A percentile compares a stretch with the other conserved stretches of the same genome.
Conservation (phyloP, 1,140 invertebrate genomes). For the Hermetia illucens region DNA sequence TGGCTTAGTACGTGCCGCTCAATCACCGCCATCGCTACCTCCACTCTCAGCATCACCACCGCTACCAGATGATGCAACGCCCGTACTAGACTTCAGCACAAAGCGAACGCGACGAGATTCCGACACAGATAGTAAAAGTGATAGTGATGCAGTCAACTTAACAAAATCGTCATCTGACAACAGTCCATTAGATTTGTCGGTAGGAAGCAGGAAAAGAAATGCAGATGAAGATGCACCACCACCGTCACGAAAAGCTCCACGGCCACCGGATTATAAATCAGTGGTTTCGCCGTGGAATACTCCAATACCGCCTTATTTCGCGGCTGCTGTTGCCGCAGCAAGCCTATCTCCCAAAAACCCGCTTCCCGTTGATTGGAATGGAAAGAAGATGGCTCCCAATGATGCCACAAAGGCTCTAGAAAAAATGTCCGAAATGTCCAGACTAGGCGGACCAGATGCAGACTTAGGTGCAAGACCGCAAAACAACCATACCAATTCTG, state of each 20-base stretch:
- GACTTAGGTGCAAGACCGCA: neutral
- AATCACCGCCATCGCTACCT: slow-evolving; percentile 39
- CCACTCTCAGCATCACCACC: slow-evolving; percentile 34
- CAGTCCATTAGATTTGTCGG: slow-evolving; percentile 64
- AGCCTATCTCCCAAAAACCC: slow-evolving; percentile 56
- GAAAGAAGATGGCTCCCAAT: slow-evolving; percentile 51
- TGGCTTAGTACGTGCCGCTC: slow-evolving; percentile 31
- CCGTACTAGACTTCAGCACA: slow-evolving; percentile 65
- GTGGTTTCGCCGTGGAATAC: slow-evolving; percentile 60
- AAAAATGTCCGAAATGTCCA: slow-evolving; percentile 82
- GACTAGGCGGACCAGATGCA: slow-evolving; percentile 38
- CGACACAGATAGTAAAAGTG: slow-evolving; percentile 37
- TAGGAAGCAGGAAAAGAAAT: slow-evolving; percentile 53
- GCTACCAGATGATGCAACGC: slow-evolving; percentile 32
- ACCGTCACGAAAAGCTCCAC: slow-evolving; percentile 47
- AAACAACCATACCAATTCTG: slow-evolving; percentile 21
- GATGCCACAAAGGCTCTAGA: slow-evolving; percentile 77
- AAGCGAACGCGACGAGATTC: slow-evolving; percentile 36
- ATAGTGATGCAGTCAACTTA: slow-evolving; percentile 48
- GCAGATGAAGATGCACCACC: slow-evolving; percentile 35
- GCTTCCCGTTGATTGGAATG: slow-evolving; percentile 55
- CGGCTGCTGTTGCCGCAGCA: slow-evolving; percentile 61
- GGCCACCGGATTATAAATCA: slow-evolving; percentile 38
- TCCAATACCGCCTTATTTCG: slow-evolving; percentile 66
- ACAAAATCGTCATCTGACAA: slow-evolving; percentile 47